Evolutionary conservation across 92 coral and sea anemone species (phyloP).

Genomic region (Epizoanthus scotinus): DNA sequence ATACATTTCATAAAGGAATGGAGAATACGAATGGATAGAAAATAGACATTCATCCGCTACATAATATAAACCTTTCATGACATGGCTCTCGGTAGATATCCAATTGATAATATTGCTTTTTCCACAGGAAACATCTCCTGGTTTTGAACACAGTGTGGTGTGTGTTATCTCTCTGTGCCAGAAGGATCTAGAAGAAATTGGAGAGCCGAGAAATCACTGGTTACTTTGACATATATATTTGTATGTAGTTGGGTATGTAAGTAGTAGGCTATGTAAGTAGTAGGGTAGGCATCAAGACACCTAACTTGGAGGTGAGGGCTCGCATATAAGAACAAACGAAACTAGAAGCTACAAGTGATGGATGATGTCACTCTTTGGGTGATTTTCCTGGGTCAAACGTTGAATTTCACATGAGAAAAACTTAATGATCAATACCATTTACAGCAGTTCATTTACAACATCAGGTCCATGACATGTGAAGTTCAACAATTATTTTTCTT

Average conservation of each 20-base stretch:
- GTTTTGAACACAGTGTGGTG: constrained; percentile 85
- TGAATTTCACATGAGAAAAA: no score
- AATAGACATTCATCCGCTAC: not conserved
- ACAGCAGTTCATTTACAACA: no score
- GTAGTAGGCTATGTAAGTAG: not conserved
- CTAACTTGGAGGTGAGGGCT: not conserved
- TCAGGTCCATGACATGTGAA: no score
- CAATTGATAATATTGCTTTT: constrained; percentile 87
- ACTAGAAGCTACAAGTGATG: no score
- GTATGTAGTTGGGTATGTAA: not conserved
- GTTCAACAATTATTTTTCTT: no score
- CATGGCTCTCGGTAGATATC: constrained; percentile 88
- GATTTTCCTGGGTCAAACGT: no score
- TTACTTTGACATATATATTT: not conserved
- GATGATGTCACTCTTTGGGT: no score
- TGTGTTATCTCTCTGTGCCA: constrained; percentile 69
- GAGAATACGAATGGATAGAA: not conserved
- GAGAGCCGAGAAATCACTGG: not conserved
- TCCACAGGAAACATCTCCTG: constrained; percentile 90
- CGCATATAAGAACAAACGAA: no score
- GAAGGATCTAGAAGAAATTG: constrained; percentile 51
- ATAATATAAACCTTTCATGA: constrained; percentile 65
- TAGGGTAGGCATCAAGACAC: not conserved
- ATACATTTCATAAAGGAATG: not conserved
- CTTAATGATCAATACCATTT: no score